Evolutionary conservation across 2,888 invertebrate genomes (phyloP).

Genomic region (Watsonalla binaria): DNA sequence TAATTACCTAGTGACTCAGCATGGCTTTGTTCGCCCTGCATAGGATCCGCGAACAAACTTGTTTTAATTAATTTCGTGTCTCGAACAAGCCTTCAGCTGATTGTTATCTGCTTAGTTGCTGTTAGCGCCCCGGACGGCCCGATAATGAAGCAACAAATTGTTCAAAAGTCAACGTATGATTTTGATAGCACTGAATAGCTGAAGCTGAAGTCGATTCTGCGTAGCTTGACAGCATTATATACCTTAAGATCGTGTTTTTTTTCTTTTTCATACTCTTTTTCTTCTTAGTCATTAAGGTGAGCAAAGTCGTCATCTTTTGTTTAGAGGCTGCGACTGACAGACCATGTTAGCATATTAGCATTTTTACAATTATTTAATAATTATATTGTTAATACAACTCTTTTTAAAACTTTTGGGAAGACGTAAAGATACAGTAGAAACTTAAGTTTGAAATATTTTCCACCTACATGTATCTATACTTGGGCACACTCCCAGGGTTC

Average conservation of each 20-base stretch:
- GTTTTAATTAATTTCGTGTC: constrained; percentile 80
- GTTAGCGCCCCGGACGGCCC: constrained; percentile 68
- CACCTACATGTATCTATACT: no score
- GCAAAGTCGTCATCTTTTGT: no score
- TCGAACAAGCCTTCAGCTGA: constrained; percentile 76
- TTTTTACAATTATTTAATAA: no score
- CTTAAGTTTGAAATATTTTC: no score
- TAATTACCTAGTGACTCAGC: constrained; percentile 78
- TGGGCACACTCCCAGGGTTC: neutral
- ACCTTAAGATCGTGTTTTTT: neutral
- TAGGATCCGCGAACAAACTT: constrained; percentile 78
- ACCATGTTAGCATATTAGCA: no score
- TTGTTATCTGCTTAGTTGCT: constrained; percentile 78
- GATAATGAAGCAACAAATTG: constrained; percentile 73
- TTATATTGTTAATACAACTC: no score
- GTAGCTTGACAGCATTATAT: constrained; percentile 6
- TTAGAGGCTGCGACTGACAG: no score
- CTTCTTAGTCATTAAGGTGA: no score
- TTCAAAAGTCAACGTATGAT: constrained; percentile 55
- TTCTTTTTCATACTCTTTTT: neutral
- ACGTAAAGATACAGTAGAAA: no score
- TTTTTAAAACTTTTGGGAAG: no score
- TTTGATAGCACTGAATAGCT: constrained; percentile 36
- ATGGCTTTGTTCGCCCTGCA: constrained; percentile 74
- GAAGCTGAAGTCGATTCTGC: constrained; percentile 6